phyloP scores from a whole-genome alignment of 2,113 vertebrate genomes.

The Pteruthius melanotis region DNA sequence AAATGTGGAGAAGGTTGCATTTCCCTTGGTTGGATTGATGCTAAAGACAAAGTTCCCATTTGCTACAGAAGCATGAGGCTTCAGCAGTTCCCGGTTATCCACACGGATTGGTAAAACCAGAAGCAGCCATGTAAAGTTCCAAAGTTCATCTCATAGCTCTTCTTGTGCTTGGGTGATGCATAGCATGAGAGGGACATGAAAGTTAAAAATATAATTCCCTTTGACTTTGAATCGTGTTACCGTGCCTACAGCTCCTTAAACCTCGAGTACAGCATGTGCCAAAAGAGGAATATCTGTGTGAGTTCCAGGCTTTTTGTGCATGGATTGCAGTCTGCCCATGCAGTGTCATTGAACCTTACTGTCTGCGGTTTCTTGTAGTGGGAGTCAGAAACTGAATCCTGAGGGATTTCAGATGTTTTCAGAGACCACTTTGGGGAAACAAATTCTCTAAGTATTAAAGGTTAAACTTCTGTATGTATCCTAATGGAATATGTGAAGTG shows the following conservation, averaged over 20 bases:
- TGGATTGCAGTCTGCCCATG: not conserved
- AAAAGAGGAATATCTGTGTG: not conserved
- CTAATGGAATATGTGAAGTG: conserved; percentile 32
- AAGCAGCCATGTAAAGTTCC: not conserved
- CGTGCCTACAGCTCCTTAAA: not conserved
- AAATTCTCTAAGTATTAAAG: not conserved
- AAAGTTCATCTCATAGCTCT: not conserved
- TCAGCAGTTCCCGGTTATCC: not conserved
- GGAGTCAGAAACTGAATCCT: not conserved
- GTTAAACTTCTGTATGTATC: not conserved
- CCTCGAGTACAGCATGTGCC: not conserved
- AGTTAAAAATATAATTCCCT: not conserved
- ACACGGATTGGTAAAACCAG: not conserved
- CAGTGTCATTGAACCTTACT: not conserved
- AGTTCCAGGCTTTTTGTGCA: not conserved
- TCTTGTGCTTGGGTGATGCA: not conserved
- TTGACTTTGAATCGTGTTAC: not conserved
- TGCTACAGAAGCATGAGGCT: not conserved
- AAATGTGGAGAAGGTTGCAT: not conserved
- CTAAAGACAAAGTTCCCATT: not conserved
- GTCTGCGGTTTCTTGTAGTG: not conserved
- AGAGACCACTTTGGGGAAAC: not conserved
- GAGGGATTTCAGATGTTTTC: not conserved
- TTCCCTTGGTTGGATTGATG: not conserved
- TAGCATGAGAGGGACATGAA: not conserved